These are phyloP conservation scores for Drosophila subquinaria DNA, from an alignment of 2,888 invertebrate genomes.

Conservation along the genomic window DNA sequence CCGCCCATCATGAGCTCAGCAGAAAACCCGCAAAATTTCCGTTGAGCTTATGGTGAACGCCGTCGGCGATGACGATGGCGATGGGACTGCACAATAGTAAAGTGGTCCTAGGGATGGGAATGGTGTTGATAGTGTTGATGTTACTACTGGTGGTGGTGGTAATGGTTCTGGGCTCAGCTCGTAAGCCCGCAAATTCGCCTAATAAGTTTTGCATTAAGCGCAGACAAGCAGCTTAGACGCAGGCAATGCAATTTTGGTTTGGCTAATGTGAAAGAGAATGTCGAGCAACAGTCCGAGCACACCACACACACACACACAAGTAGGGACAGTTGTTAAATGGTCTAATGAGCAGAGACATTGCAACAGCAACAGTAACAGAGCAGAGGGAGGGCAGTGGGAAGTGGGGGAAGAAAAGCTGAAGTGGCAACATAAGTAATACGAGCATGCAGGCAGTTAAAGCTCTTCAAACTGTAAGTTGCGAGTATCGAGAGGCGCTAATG, in stretches of 20 bases:
- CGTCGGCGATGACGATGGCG: constrained; percentile 33
- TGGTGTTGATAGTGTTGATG: constrained; percentile 8
- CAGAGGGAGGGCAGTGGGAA: neutral
- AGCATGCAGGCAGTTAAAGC: constrained; percentile 7
- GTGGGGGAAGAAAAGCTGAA: constrained; percentile 8
- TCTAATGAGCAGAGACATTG: constrained; percentile 49
- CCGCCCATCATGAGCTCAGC: constrained; percentile 5
- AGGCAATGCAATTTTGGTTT: constrained; percentile 60
- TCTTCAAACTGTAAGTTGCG: neutral
- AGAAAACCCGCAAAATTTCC: constrained; percentile 52
- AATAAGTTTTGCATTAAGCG: constrained; percentile 67
- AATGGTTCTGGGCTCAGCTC: constrained; percentile 29
- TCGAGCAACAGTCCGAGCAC: constrained; percentile 10
- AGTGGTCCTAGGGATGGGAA: neutral
- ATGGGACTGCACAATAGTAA: constrained; percentile 1
- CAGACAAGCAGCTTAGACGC: constrained; percentile 31
- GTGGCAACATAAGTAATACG: constrained; percentile 22
- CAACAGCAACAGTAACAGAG: neutral
- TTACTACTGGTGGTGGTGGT: constrained; percentile 1
- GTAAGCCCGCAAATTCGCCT: constrained; percentile 64
- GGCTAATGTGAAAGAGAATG: constrained; percentile 33
- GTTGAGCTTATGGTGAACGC: constrained; percentile 58
- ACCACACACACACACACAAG: constrained; percentile 4
- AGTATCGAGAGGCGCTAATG: constrained; percentile 22
- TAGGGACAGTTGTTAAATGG: constrained; percentile 22